Conservation (phyloP, 1,140 invertebrate genomes). For the Trialeurodes vaporariorum region DNA sequence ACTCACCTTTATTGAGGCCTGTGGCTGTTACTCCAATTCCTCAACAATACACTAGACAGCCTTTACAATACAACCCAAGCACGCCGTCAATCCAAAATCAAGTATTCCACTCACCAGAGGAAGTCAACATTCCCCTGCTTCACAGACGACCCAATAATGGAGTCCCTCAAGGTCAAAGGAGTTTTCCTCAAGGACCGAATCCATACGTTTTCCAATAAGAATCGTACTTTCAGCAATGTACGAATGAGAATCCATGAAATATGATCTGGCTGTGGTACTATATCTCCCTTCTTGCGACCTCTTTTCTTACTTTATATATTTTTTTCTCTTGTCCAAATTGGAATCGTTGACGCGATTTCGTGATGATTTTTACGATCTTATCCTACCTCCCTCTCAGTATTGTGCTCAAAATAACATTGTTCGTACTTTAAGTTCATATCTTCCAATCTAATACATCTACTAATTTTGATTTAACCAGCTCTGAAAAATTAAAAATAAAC, state of each 20-base stretch:
- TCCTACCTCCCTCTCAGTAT: no score
- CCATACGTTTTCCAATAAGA: background rate
- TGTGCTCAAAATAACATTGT: no score
- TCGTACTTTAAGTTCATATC: no score
- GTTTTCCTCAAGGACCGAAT: background rate
- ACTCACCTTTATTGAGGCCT: constrained; percentile 11
- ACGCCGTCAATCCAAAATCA: constrained; percentile 32
- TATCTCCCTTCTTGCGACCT: background rate
- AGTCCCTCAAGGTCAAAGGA: background rate
- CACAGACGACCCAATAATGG: constrained; percentile 46
- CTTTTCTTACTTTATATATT: background rate
- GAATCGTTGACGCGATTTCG: background rate
- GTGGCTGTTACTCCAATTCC: constrained; percentile 4
- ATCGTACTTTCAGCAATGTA: background rate
- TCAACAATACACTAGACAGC: constrained; percentile 16
- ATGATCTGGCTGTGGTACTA: background rate
- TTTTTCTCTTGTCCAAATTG: background rate
- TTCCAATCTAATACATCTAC: no score
- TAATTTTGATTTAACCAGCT: no score
- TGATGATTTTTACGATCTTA: no score
- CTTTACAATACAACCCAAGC: background rate
- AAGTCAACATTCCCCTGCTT: constrained; percentile 70
- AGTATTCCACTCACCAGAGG: constrained; percentile 69
- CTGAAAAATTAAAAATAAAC: no score
- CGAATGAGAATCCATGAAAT: background rate